Evolutionary conservation across 1,140 invertebrate species (phyloP).

Genomic region (Leptopilina boulardi): DNA sequence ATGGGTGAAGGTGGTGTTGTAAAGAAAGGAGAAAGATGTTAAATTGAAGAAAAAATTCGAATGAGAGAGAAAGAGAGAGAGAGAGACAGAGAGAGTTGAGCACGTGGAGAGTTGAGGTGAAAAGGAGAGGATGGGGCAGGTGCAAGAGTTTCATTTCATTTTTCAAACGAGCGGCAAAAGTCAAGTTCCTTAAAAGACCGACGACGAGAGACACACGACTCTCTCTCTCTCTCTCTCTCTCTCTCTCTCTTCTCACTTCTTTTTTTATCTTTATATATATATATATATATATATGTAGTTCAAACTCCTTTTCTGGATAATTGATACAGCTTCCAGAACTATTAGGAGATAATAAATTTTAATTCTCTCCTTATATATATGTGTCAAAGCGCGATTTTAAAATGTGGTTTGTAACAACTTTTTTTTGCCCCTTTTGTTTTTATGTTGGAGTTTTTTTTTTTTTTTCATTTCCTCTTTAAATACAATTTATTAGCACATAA

Average conservation of each 20-base stretch:
- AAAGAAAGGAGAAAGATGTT: background rate
- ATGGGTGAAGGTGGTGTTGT: background rate
- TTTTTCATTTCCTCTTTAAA: no score
- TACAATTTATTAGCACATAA: no score
- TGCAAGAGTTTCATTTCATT: background rate
- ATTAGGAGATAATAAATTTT: constrained; percentile 11
- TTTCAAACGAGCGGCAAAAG: background rate
- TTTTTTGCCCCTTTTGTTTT: no score
- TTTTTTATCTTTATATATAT: background rate
- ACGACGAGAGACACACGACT: background rate
- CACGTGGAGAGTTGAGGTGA: constrained; percentile 8
- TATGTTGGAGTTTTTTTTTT: no score
- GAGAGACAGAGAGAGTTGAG: background rate
- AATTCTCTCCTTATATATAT: background rate
- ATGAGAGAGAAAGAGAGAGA: background rate
- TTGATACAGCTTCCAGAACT: background rate
- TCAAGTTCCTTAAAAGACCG: constrained; percentile 2
- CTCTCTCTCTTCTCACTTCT: background rate
- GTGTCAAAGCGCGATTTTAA: background rate
- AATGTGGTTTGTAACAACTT: background rate
- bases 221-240: background rate
- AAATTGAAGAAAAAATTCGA: background rate
- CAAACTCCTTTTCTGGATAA: background rate
- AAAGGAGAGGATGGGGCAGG: constrained; percentile 9
- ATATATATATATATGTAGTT: background rate